phyloP scores from a whole-genome alignment of 2,888 invertebrate genomes.

The Teleiodes luculella region DNA sequence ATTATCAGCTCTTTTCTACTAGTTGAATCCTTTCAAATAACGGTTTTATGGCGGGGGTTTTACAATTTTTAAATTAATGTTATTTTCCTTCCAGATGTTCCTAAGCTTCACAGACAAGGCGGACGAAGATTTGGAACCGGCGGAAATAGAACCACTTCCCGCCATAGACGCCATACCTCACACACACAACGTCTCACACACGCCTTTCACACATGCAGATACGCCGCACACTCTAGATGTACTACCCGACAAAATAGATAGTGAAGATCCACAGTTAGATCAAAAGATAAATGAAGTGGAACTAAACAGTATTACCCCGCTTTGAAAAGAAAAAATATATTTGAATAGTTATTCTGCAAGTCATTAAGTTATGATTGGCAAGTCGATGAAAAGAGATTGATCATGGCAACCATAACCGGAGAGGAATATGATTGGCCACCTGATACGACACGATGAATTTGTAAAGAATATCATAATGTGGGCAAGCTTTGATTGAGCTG shows the following conservation, averaged over 20 bases:
- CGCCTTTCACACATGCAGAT: no score
- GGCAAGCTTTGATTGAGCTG: no score
- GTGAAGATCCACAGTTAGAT: conserved; percentile 9
- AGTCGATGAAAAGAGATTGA: no score
- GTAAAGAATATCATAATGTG: no score
- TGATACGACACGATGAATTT: no score
- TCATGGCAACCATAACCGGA: no score
- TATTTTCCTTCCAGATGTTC: conserved; percentile 54
- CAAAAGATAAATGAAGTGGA: conserved; percentile 31
- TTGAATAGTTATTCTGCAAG: no score
- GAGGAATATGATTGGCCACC: no score
- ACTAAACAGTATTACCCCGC: conserved; percentile 46
- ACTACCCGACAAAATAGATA: not conserved
- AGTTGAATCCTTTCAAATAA: not conserved
- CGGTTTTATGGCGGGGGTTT: no score
- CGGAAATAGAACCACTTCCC: conserved; percentile 34
- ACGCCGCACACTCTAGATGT: not conserved
- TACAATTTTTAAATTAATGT: not conserved
- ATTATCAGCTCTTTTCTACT: no score
- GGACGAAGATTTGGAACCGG: conserved; percentile 28
- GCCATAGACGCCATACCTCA: not conserved
- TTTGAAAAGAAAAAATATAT: conserved; percentile 37
- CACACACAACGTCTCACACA: no score
- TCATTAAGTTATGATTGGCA: no score
- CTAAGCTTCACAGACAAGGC: conserved; percentile 50